These are phyloP conservation scores for Mythimna vitellina DNA, from an alignment of 2,888 invertebrate species.

Conservation along the genomic window DNA sequence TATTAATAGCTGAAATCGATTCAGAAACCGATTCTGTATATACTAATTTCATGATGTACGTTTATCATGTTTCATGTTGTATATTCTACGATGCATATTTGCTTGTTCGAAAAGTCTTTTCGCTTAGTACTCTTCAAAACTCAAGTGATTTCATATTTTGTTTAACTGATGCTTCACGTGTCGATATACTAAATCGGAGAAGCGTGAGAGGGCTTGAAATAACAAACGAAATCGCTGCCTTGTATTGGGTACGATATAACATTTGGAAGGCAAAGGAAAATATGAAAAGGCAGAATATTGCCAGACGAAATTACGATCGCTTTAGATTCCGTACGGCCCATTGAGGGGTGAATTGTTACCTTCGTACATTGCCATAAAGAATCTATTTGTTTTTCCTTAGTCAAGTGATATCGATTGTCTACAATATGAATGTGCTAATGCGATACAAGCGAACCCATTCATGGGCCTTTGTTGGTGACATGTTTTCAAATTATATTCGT, in stretches of 20 bases:
- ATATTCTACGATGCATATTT: not conserved
- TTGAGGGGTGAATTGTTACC: constrained; percentile 89
- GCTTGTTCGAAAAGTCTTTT: constrained; percentile 6
- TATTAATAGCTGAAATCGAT: too few species aligned
- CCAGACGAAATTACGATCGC: constrained; percentile 89
- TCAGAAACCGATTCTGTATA: too few species aligned
- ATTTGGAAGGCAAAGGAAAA: constrained; percentile 87
- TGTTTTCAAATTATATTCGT: constrained; percentile 28
- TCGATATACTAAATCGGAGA: constrained; percentile 85
- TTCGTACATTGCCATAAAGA: constrained; percentile 87
- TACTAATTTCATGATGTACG: too few species aligned
- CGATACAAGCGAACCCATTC: constrained; percentile 61
- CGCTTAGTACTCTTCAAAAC: constrained; percentile 54
- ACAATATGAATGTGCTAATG: constrained; percentile 68
- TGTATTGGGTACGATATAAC: constrained; percentile 86
- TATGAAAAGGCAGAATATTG: constrained; percentile 89
- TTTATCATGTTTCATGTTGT: too few species aligned
- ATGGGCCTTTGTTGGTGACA: constrained; percentile 58
- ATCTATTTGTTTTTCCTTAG: constrained; percentile 86
- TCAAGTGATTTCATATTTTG: constrained; percentile 79
- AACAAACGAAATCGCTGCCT: constrained; percentile 88
- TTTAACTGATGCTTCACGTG: constrained; percentile 84
- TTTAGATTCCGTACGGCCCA: constrained; percentile 88
- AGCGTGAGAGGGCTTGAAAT: constrained; percentile 85
- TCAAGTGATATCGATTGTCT: constrained; percentile 79